A percentile compares a stretch with the other conserved stretches of the same genome.
Evolutionary conservation across 2,113 vertebrate species (phyloP).

Genomic region (Calyptomena viridis): DNA sequence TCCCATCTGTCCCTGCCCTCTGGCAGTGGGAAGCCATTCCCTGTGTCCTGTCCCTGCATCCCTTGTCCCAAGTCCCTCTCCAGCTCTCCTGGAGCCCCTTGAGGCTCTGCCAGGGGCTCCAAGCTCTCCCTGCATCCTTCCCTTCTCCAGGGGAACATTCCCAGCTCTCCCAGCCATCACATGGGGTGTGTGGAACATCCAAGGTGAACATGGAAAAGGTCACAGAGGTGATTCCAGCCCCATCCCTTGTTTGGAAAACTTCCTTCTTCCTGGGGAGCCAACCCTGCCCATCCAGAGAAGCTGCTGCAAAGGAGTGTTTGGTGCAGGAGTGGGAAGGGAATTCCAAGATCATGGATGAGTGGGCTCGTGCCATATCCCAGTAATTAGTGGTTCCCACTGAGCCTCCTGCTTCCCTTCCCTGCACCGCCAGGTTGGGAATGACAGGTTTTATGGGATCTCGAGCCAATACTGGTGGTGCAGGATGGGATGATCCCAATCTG

Average conservation of each 20-base stretch:
- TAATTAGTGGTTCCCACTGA: accelerated
- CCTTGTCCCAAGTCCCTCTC: too few relatives aligned
- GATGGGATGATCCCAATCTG: neutral
- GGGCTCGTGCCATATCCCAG: accelerated
- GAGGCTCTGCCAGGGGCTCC: too few relatives aligned
- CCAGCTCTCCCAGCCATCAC: neutral
- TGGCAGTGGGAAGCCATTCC: neutral
- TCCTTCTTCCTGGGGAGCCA: neutral
- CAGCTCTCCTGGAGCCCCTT: too few relatives aligned
- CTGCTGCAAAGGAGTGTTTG: neutral
- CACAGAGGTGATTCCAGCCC: neutral
- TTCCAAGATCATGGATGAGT: neutral
- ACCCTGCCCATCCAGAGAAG: neutral
- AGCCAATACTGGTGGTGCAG: accelerated
- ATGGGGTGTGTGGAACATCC: too few relatives aligned
- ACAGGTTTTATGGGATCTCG: neutral
- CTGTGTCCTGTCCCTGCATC: too few relatives aligned
- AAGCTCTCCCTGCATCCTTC: too few relatives aligned
- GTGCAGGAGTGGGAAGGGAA: neutral
- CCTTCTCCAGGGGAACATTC: neutral
- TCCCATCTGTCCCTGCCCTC: neutral
- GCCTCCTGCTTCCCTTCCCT: neutral
- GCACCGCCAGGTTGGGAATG: accelerated
- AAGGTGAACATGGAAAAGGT: neutral
- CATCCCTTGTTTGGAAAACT: neutral